Evolutionary conservation across 2,113 vertebrate species (phyloP).

Genomic region (Tonatia bakeri): DNA sequence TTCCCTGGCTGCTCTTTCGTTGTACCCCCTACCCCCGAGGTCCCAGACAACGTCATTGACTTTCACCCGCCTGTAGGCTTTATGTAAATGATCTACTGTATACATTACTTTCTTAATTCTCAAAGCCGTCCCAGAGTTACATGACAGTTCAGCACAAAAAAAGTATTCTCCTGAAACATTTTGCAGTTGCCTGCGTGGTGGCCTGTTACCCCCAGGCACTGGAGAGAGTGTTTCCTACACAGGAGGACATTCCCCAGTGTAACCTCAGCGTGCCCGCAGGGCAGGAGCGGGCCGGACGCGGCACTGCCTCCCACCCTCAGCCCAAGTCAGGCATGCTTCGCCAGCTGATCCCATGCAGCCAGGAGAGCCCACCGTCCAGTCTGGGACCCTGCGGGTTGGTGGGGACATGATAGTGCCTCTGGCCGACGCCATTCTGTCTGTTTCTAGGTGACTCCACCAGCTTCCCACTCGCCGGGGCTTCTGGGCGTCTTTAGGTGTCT

Average conservation of each 20-base stretch:
- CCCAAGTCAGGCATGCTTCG: no score
- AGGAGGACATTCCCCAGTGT: background rate
- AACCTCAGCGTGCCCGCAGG: accelerated
- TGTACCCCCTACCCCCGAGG: accelerated
- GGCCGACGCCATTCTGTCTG: background rate
- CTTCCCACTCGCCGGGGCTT: background rate
- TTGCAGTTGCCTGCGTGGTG: background rate
- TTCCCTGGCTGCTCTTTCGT: background rate
- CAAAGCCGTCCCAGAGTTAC: background rate
- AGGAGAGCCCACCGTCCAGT: no score
- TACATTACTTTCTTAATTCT: background rate
- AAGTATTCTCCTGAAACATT: background rate
- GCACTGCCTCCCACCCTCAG: background rate
- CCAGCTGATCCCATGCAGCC: background rate
- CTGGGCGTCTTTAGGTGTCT: background rate
- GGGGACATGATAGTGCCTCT: no score
- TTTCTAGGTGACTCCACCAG: background rate
- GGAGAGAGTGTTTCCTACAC: background rate
- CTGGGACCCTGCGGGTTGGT: background rate
- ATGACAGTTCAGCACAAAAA: background rate
- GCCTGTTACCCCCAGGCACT: no score
- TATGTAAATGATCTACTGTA: no score
- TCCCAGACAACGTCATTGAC: background rate
- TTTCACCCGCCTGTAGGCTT: background rate
- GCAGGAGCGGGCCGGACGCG: accelerated